phyloP scores from a whole-genome alignment of 2,888 invertebrate genomes.

The Stomorhina lunata region DNA sequence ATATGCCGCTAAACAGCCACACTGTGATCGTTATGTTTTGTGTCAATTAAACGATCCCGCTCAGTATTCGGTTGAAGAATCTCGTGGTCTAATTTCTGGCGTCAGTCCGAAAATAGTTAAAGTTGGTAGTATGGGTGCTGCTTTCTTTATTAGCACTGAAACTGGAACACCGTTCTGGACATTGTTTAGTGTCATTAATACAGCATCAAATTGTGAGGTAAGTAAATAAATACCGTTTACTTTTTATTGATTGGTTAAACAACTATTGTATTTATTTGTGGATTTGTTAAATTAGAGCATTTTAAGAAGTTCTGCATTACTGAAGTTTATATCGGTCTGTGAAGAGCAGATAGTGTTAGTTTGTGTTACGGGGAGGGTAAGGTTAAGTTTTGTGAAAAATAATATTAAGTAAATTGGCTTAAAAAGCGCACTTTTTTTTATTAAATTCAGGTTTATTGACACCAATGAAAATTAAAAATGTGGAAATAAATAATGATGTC shows the following conservation, averaged over 20 bases:
- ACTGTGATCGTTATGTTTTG: conserved; percentile 89
- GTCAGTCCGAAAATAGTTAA: conserved; percentile 87
- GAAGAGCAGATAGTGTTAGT: too few species aligned
- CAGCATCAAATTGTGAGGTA: conserved; percentile 87
- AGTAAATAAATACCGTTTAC: conserved; percentile 71
- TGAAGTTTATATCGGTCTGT: conserved; percentile 11
- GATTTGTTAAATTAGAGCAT: conserved; percentile 55
- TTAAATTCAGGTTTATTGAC: too few species aligned
- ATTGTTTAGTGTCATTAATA: conserved; percentile 87
- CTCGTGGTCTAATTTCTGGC: conserved; percentile 82
- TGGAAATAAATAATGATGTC: too few species aligned
- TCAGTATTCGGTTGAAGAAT: conserved; percentile 77
- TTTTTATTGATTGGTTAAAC: not conserved
- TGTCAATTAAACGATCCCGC: conserved; percentile 88
- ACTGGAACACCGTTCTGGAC: conserved; percentile 89
- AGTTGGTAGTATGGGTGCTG: conserved; percentile 87
- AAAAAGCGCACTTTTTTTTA: too few species aligned
- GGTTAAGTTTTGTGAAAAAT: too few species aligned
- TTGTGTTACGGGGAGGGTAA: too few species aligned
- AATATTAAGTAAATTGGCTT: too few species aligned
- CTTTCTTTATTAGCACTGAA: conserved; percentile 88
- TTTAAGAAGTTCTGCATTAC: conserved; percentile 51
- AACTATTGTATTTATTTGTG: conserved; percentile 12
- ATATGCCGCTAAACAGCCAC: conserved; percentile 85
- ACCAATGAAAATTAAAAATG: too few species aligned